phyloP scores from a whole-genome alignment of 1,140 invertebrate species.

The Stegodyphus mimosarum region DNA sequence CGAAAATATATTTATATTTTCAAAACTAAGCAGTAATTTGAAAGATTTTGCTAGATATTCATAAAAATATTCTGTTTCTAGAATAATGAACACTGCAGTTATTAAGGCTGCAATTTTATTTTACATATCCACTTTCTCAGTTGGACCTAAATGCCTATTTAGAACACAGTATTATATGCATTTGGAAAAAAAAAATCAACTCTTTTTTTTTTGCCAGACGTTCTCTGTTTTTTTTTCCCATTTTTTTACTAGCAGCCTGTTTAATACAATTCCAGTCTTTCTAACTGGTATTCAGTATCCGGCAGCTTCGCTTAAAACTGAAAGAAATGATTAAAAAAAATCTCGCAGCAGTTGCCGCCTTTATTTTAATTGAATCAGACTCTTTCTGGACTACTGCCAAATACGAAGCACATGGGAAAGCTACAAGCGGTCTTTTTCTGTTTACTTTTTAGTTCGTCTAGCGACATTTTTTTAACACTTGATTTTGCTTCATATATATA shows the following conservation, averaged over 20 bases:
- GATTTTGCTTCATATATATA: neutral
- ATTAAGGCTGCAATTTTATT: too few species aligned
- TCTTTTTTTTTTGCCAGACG: too few species aligned
- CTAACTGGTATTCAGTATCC: neutral
- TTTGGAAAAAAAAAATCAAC: too few species aligned
- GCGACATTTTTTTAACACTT: neutral
- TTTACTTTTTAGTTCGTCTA: constrained; percentile 14
- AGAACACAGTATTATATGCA: too few species aligned
- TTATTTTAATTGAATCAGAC: constrained; percentile 52
- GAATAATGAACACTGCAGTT: too few species aligned
- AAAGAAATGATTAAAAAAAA: constrained; percentile 20
- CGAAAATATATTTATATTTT: too few species aligned
- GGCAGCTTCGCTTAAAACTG: neutral
- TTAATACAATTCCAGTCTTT: constrained; percentile 13
- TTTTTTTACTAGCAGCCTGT: neutral
- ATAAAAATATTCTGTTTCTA: too few species aligned
- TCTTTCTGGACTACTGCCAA: constrained; percentile 21
- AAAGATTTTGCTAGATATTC: too few species aligned
- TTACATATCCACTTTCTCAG: too few species aligned
- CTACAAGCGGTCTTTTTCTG: constrained; percentile 10
- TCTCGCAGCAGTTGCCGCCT: neutral
- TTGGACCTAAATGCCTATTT: too few species aligned
- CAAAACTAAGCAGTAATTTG: too few species aligned
- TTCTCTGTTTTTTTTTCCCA: too few species aligned
- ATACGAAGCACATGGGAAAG: constrained; percentile 20